phyloP scores from a whole-genome alignment of 2,888 invertebrate genomes.

The Cacoxenus indagator region DNA sequence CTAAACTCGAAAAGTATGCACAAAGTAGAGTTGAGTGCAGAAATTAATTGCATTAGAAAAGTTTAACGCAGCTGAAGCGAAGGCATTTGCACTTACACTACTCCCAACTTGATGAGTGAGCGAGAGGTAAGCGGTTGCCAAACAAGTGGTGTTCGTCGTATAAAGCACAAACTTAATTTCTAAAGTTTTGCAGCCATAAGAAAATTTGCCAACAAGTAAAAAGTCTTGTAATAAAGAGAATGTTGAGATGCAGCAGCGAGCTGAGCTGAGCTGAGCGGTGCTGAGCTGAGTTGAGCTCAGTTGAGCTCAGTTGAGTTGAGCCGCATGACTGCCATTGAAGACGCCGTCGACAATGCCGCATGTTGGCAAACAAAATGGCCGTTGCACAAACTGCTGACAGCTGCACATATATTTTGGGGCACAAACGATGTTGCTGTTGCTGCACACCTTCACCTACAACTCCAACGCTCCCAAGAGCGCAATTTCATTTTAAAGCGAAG shows the following conservation, averaged over 20 bases:
- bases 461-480: background rate
- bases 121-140: slow-evolving; percentile 31
- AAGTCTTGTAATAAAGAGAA: background rate
- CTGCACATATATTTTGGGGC: slow-evolving; percentile 10
- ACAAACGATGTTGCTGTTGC: slow-evolving; percentile 13
- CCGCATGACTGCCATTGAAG: background rate
- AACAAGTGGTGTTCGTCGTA: slow-evolving; percentile 47
- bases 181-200: slow-evolving; percentile 50
- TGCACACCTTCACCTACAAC: background rate
- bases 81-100: slow-evolving; percentile 61
- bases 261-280: background rate
- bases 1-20: slow-evolving; percentile 26
- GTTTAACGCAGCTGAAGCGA: slow-evolving; percentile 52
- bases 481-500: slow-evolving; percentile 16
- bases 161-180: slow-evolving; percentile 54
- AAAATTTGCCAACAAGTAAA: slow-evolving; percentile 37
- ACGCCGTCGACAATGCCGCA: background rate
- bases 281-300: background rate
- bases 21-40: slow-evolving; percentile 53
- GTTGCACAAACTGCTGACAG: slow-evolving; percentile 16
- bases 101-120: slow-evolving; percentile 39
- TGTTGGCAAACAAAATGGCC: background rate
- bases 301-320: background rate
- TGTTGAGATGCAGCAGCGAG: background rate
- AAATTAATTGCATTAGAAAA: slow-evolving; percentile 65